Evolutionary conservation across 2,888 invertebrate genomes (phyloP).

Genomic region (Lordiphosa andalusiaca): DNA sequence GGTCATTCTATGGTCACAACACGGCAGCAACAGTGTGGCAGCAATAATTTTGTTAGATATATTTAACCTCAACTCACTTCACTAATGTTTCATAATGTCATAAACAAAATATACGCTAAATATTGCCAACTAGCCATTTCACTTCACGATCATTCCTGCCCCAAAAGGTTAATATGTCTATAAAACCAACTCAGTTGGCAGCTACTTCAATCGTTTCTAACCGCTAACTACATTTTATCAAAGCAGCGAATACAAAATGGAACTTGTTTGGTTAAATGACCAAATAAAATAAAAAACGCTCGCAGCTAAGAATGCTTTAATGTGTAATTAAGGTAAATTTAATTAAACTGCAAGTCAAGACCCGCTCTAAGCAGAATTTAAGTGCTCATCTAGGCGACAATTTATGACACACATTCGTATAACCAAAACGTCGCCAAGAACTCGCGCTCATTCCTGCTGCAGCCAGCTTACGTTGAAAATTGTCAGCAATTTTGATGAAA

Average conservation of each 20-base stretch:
- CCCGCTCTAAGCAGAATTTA: conserved; percentile 34
- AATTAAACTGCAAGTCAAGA: conserved; percentile 60
- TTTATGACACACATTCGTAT: conserved; percentile 66
- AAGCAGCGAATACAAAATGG: conserved; percentile 52
- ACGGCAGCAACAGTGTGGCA: too few species aligned
- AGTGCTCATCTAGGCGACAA: conserved; percentile 45
- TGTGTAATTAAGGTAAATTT: conserved; percentile 69
- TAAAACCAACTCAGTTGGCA: conserved; percentile 8
- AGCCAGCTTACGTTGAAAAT: conserved; percentile 44
- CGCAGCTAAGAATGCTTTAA: conserved; percentile 50
- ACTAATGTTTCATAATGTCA: too few species aligned
- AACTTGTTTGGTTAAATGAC: conserved; percentile 58
- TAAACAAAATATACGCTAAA: too few species aligned
- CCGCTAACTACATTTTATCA: conserved; percentile 34
- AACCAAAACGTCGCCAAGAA: conserved; percentile 65
- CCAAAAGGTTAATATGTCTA: conserved; percentile 37
- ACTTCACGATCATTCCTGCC: conserved; percentile 1
- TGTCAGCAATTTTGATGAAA: conserved; percentile 76
- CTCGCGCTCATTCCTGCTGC: neutral
- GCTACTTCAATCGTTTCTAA: conserved; percentile 16
- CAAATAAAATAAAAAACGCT: too few species aligned
- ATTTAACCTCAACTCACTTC: too few species aligned
- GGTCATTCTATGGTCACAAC: too few species aligned
- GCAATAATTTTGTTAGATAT: too few species aligned
- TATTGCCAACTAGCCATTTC: too few species aligned